A percentile compares a stretch with the other conserved stretches of the same genome.
phyloP scores from a whole-genome alignment of 2,113 vertebrate species.

The Erpornis zantholeuca region DNA sequence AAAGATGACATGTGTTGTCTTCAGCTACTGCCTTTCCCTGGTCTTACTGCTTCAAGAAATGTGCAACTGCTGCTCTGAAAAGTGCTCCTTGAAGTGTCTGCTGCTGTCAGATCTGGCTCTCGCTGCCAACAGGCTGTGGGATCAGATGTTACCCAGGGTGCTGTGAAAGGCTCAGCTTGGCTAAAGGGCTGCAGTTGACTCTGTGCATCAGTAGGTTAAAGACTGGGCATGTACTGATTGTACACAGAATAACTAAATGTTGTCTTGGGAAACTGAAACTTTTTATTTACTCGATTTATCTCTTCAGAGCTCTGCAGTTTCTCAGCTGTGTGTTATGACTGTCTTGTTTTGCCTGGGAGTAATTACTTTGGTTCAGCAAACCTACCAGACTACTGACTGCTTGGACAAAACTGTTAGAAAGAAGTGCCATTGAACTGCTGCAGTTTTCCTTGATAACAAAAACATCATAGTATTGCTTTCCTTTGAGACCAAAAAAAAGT shows the following conservation, averaged over 20 bases:
- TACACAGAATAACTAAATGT: background rate
- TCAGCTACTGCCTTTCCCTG: background rate
- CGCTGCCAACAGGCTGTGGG: background rate
- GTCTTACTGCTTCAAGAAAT: background rate
- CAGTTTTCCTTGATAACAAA: background rate
- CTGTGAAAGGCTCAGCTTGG: background rate
- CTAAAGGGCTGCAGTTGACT: background rate
- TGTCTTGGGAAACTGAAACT: background rate
- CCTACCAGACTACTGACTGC: background rate
- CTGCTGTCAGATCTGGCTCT: background rate
- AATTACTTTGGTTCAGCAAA: background rate
- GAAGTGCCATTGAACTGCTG: background rate
- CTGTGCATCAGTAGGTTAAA: background rate
- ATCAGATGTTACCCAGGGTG: background rate
- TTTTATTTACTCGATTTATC: background rate
- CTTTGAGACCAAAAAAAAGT: background rate
- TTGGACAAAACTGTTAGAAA: slow-evolving; percentile 18
- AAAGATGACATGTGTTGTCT: slow-evolving; percentile 10
- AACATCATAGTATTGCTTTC: background rate
- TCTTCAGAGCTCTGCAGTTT: background rate
- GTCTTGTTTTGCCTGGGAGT: background rate
- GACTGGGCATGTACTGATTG: background rate
- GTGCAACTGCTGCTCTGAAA: background rate
- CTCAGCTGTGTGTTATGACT: background rate
- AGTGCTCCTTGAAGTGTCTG: background rate